Conservation (phyloP, 2,113 vertebrate species). For the Malurus melanocephalus region DNA sequence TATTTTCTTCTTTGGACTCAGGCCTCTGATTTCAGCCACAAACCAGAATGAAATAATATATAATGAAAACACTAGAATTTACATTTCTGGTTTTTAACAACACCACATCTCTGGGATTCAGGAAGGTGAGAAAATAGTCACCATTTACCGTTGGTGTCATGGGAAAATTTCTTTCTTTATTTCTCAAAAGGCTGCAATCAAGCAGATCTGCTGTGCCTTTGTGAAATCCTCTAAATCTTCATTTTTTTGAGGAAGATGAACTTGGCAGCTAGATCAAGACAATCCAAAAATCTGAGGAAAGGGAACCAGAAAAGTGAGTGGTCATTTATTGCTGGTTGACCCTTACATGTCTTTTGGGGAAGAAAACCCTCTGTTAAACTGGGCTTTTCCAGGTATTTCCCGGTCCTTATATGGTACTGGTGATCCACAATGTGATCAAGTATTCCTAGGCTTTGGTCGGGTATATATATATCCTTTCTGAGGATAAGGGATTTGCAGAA, state of each 20-base stretch:
- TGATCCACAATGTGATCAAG: neutral
- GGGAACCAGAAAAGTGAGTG: fast-evolving
- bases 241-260: neutral
- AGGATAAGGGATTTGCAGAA: neutral
- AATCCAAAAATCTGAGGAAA: neutral
- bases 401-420: neutral
- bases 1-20: neutral
- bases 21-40: neutral
- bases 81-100: neutral
- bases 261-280: neutral
- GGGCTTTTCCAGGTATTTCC: neutral
- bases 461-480: neutral
- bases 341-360: neutral
- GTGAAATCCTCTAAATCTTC: neutral
- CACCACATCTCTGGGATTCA: fast-evolving
- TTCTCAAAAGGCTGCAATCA: neutral
- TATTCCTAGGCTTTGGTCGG: neutral
- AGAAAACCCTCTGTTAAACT: neutral
- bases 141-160: neutral
- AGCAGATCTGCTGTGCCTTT: neutral
- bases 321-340: neutral
- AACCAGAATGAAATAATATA: fast-evolving
- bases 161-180: neutral
- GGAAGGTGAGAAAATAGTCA: neutral
- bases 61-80: neutral